Percentiles rank a stretch among this genome's conserved stretches.
phyloP scores from a whole-genome alignment of 92 coral and sea anemone genomes.

The Porites rus region DNA sequence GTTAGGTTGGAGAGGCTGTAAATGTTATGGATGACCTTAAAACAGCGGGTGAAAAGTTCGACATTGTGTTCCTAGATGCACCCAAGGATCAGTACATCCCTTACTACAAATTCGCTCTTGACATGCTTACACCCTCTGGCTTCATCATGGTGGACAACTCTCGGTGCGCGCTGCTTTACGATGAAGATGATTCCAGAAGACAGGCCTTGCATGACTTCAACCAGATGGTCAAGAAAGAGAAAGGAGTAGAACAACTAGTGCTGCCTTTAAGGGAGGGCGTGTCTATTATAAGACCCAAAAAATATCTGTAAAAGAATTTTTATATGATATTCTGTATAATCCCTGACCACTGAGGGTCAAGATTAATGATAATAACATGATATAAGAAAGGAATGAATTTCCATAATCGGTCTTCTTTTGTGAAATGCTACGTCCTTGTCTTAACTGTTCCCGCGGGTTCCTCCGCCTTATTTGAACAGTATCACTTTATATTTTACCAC shows the following conservation, averaged over 20 bases:
- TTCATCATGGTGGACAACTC: constrained; percentile 58
- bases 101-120: constrained; percentile 45
- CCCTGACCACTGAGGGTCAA: too few species aligned
- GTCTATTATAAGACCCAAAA: constrained; percentile 47
- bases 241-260: constrained; percentile 56
- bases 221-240: constrained; percentile 50
- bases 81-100: constrained; percentile 49
- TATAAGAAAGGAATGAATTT: too few species aligned
- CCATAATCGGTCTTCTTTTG: too few species aligned
- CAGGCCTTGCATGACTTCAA: constrained; percentile 55
- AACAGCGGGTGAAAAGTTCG: constrained; percentile 36
- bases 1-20: constrained; percentile 58
- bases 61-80: constrained; percentile 54
- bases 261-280: constrained; percentile 57
- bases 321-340: too few species aligned
- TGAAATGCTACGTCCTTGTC: too few species aligned
- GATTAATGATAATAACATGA: too few species aligned
- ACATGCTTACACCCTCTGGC: constrained; percentile 49
- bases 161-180: constrained; percentile 49
- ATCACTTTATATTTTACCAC: too few species aligned
- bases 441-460: too few species aligned
- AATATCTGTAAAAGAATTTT: background rate
- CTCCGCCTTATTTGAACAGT: too few species aligned
- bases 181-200: constrained; percentile 47
- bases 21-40: constrained; percentile 30